phyloP scores from a whole-genome alignment of 64 coral and sea anemone species.

The Platygyra sinensis region DNA sequence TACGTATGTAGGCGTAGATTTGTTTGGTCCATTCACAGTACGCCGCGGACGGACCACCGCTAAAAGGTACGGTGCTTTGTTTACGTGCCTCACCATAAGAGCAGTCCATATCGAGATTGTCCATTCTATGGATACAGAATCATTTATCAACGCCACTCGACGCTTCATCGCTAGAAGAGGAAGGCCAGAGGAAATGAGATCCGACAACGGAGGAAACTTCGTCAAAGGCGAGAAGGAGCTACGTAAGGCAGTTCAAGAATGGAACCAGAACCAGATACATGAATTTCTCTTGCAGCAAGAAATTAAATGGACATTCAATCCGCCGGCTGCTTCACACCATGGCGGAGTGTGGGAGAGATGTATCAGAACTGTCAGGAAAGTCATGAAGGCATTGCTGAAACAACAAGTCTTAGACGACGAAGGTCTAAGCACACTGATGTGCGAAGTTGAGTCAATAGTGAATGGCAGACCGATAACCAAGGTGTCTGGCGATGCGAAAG shows the following conservation, averaged over 20 bases:
- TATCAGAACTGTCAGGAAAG: conserved; percentile 45
- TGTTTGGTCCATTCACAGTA: conserved; percentile 26
- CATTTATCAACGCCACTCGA: conserved; percentile 42
- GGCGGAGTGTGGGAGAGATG: too few relatives aligned
- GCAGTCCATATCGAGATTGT: too few relatives aligned
- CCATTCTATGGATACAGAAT: too few relatives aligned
- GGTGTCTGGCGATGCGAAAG: too few relatives aligned
- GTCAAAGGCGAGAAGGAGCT: conserved; percentile 46
- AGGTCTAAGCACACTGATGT: too few relatives aligned
- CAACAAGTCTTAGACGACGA: conserved; percentile 50
- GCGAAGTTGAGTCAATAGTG: too few relatives aligned
- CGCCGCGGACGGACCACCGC: conserved; percentile 30
- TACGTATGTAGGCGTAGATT: conserved; percentile 23
- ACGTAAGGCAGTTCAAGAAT: conserved; percentile 1
- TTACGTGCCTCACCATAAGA: too few relatives aligned
- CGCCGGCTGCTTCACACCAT: too few relatives aligned
- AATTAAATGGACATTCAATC: too few relatives aligned
- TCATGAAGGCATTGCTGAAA: conserved; percentile 11
- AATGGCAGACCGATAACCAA: too few relatives aligned
- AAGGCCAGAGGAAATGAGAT: conserved; percentile 36
- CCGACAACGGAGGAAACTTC: conserved; percentile 56
- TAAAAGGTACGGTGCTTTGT: conserved; percentile 54
- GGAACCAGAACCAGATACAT: conserved; percentile 51
- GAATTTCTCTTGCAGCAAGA: conserved; percentile 36
- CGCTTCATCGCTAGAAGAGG: conserved; percentile 37